Evolutionary conservation across 2,888 invertebrate genomes (phyloP).

Genomic region (Fissipunctia ypsillon): DNA sequence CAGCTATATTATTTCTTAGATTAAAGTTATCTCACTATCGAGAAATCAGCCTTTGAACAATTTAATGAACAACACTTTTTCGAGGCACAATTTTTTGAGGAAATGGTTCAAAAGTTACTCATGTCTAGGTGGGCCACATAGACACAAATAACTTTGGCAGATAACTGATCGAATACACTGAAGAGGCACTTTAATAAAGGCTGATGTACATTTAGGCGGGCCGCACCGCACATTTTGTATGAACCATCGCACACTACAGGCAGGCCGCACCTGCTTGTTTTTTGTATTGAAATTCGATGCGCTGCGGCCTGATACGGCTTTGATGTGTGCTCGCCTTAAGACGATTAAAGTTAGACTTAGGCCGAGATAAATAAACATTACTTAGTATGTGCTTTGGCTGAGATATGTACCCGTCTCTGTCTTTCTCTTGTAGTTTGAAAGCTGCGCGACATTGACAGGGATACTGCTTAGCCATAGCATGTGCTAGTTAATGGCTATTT

Average conservation of each 20-base stretch:
- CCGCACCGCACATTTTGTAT: too few relatives aligned
- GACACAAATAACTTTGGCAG: background rate
- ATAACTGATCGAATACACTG: background rate
- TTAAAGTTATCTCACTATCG: background rate
- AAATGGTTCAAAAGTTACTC: background rate
- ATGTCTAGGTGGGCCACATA: too few relatives aligned
- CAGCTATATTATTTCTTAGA: too few relatives aligned
- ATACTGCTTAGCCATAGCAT: too few relatives aligned
- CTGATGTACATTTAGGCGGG: background rate
- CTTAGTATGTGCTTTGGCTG: background rate
- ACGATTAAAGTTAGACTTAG: too few relatives aligned
- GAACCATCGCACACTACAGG: too few relatives aligned
- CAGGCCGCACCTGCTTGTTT: too few relatives aligned
- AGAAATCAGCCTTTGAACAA: background rate
- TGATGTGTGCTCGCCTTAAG: too few relatives aligned
- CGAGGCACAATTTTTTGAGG: background rate
- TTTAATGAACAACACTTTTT: background rate
- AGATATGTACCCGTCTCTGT: background rate
- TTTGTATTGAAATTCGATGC: too few relatives aligned
- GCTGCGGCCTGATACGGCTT: too few relatives aligned
- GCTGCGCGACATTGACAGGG: background rate
- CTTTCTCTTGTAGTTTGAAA: background rate
- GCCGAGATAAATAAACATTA: conserved; percentile 3
- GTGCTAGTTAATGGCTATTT: background rate
- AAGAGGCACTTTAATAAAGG: background rate